Evolutionary conservation across 2,888 invertebrate species (phyloP).

Genomic region (Synanthedon tipuliformis): DNA sequence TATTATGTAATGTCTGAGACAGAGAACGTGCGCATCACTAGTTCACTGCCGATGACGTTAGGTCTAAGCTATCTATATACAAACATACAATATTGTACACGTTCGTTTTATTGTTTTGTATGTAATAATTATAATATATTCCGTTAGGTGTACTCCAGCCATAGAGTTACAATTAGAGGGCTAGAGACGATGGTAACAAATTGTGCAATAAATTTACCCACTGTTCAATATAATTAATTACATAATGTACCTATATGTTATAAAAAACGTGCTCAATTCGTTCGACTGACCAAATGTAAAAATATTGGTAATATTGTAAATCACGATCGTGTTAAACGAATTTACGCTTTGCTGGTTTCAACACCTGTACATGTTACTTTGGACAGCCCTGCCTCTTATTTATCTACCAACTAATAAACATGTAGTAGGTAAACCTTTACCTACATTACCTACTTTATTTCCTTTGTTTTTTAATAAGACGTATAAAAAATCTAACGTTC

Average conservation of each 20-base stretch:
- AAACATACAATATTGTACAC: slow-evolving; percentile 26
- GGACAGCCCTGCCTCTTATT: no score
- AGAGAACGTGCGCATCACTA: slow-evolving; percentile 30
- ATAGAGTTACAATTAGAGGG: slow-evolving; percentile 40
- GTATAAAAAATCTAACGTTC: no score
- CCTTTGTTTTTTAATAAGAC: no score
- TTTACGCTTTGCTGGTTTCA: slow-evolving; percentile 19
- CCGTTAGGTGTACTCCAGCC: slow-evolving; percentile 32
- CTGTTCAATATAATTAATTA: slow-evolving; percentile 43
- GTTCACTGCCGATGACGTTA: slow-evolving; percentile 51
- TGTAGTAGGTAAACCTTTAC: no score
- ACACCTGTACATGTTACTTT: background rate
- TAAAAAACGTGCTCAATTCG: slow-evolving; percentile 58
- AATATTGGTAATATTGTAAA: slow-evolving; percentile 12
- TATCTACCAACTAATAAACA: no score
- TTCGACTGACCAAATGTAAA: slow-evolving; percentile 67
- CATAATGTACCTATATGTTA: slow-evolving; percentile 7
- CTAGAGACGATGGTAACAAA: slow-evolving; percentile 37
- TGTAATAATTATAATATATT: slow-evolving; percentile 12
- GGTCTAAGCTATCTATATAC: slow-evolving; percentile 38
- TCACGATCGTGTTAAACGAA: slow-evolving; percentile 25
- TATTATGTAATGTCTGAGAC: slow-evolving; percentile 12
- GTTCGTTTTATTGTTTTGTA: slow-evolving; percentile 25
- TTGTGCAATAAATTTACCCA: slow-evolving; percentile 60
- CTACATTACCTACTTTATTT: no score